Evolutionary conservation across 2,797 vertebrate species (phyloP).

Genomic region (Protosalanx chinensis): DNA sequence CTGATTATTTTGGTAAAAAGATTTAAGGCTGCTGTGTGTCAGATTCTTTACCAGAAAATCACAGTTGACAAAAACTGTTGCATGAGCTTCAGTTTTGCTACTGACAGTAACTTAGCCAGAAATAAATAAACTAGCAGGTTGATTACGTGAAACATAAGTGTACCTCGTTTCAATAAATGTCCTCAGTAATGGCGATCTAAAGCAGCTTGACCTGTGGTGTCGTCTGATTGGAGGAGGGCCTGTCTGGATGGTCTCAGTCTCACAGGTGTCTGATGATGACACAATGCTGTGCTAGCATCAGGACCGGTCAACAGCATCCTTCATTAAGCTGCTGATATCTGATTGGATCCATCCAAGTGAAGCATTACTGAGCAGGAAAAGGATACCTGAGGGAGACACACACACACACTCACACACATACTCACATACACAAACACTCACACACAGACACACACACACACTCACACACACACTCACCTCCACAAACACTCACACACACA

Average conservation of each 20-base stretch:
- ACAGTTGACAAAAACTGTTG: too few relatives aligned
- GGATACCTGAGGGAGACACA: slow-evolving; percentile 74
- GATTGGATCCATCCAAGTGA: slow-evolving; percentile 77
- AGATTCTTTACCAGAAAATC: too few relatives aligned
- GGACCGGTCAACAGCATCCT: slow-evolving; percentile 72
- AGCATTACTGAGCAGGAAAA: slow-evolving; percentile 74
- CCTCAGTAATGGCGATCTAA: too few relatives aligned
- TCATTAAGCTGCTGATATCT: slow-evolving; percentile 71
- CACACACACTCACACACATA: slow-evolving; percentile 73
- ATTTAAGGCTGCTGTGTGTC: too few relatives aligned
- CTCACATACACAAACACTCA: neutral
- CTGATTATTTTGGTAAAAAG: too few relatives aligned
- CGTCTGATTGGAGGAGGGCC: slow-evolving; percentile 1
- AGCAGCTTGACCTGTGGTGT: neutral
- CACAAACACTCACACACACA: slow-evolving; percentile 80
- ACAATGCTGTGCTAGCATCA: slow-evolving; percentile 57
- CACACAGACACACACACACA: neutral
- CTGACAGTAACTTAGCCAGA: too few relatives aligned
- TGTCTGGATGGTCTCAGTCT: neutral
- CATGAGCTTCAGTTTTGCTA: too few relatives aligned
- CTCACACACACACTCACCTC: slow-evolving; percentile 46
- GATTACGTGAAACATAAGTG: too few relatives aligned
- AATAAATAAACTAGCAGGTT: too few relatives aligned
- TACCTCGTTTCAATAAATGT: too few relatives aligned
- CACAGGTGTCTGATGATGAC: slow-evolving; percentile 52